Conservation (phyloP, 2,113 vertebrate genomes). For the Pycnonotus jocosus region DNA sequence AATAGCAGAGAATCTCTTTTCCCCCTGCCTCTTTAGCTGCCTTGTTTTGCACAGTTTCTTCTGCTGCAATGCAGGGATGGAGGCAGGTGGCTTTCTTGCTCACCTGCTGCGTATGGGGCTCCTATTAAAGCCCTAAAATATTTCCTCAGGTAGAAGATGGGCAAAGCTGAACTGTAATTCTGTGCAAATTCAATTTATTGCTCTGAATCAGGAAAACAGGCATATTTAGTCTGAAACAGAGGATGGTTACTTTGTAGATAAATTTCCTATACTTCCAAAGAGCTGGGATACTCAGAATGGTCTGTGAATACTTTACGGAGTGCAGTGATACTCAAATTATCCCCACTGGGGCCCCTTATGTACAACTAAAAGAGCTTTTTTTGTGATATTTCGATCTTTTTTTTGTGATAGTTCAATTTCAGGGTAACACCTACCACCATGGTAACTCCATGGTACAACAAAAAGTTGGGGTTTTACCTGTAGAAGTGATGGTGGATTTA, state of each 20-base stretch:
- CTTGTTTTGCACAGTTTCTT: neutral
- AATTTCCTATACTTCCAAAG: neutral
- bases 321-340: neutral
- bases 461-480: neutral
- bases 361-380: neutral
- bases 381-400: neutral
- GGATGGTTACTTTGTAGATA: neutral
- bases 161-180: neutral
- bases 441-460: neutral
- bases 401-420: neutral
- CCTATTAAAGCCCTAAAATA: neutral
- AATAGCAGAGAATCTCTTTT: neutral
- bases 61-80: neutral
- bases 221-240: neutral
- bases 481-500: neutral
- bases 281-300: rapidly evolving
- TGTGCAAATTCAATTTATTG: neutral
- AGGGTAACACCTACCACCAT: rapidly evolving
- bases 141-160: neutral
- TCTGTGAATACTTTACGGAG: neutral
- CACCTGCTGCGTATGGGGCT: neutral
- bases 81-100: neutral
- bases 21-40: neutral
- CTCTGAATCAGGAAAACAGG: neutral
- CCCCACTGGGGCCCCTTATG: neutral